Conservation (phyloP, 2,888 invertebrate genomes). For the Diaperis boleti region DNA sequence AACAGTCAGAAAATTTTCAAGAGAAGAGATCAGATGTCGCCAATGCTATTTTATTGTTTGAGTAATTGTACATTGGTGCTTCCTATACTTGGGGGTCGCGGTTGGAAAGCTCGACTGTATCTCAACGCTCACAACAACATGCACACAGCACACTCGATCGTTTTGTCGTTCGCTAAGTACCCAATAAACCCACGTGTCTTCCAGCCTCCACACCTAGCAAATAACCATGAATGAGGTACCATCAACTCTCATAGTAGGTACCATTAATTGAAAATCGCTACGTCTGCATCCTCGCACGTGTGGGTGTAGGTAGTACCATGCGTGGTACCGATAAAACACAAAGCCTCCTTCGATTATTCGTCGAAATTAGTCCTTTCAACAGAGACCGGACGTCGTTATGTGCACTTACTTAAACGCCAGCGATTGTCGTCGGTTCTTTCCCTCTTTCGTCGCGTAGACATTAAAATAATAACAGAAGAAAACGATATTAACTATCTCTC, state of each 20-base stretch:
- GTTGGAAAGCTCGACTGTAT: too few species aligned
- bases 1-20: too few species aligned
- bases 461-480: conserved; percentile 45
- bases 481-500: conserved; percentile 32
- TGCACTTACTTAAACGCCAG: conserved; percentile 49
- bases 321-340: conserved; percentile 42
- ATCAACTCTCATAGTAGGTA: conserved; percentile 19
- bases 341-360: conserved; percentile 37
- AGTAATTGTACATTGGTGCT: too few species aligned
- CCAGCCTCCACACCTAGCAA: neutral
- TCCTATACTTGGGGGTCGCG: too few species aligned
- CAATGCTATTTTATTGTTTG: too few species aligned
- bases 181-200: neutral
- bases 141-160: too few species aligned
- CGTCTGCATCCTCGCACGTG: conserved; percentile 45
- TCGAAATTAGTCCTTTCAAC: conserved; percentile 50
- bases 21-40: too few species aligned
- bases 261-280: conserved; percentile 46
- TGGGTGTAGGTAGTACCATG: too few species aligned
- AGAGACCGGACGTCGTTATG: conserved; percentile 51
- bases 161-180: neutral
- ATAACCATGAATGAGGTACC: conserved; percentile 1
- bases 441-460: conserved; percentile 43
- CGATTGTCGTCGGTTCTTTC: conserved; percentile 50
- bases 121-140: too few species aligned